Evolutionary conservation across 2,888 invertebrate species (phyloP).

Genomic region (Scaptomyza parva): DNA sequence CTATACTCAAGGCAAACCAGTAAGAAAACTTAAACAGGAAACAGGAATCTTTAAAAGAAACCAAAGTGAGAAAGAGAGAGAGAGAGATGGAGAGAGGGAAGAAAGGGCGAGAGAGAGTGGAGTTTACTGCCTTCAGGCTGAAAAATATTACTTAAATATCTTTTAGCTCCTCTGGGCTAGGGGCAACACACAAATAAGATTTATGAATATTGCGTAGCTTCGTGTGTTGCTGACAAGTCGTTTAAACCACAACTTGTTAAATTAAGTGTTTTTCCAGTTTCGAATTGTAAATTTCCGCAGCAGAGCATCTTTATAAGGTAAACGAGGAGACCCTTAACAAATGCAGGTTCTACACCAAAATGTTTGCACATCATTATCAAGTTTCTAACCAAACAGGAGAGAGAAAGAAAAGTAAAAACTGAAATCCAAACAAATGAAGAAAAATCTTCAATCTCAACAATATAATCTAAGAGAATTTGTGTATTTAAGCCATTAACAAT

Average conservation of each 20-base stretch:
- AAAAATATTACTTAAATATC: constrained; percentile 55
- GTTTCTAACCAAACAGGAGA: too few species aligned
- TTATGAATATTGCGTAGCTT: constrained; percentile 61
- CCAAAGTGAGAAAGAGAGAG: not conserved
- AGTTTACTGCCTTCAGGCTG: constrained; percentile 11
- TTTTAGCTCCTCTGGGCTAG: constrained; percentile 32
- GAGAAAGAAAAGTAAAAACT: not conserved
- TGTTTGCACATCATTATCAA: constrained; percentile 9
- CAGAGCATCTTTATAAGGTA: not conserved
- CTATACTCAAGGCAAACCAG: constrained; percentile 74
- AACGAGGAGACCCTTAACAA: too few species aligned
- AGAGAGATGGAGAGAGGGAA: not conserved
- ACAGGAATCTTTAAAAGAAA: constrained; percentile 30
- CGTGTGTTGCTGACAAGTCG: constrained; percentile 68
- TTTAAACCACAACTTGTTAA: constrained; percentile 40
- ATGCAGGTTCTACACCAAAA: not conserved
- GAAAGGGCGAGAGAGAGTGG: not conserved
- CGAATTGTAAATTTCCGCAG: constrained; percentile 35
- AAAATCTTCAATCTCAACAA: constrained; percentile 1
- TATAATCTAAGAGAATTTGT: constrained; percentile 2
- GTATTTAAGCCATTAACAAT: constrained; percentile 5
- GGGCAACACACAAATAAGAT: constrained; percentile 46
- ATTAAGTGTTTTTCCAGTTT: too few species aligned
- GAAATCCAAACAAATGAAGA: constrained; percentile 17
- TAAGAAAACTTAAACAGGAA: constrained; percentile 45